Conservation (phyloP, 2,888 invertebrate genomes). For the Eugnorisma glareosa region DNA sequence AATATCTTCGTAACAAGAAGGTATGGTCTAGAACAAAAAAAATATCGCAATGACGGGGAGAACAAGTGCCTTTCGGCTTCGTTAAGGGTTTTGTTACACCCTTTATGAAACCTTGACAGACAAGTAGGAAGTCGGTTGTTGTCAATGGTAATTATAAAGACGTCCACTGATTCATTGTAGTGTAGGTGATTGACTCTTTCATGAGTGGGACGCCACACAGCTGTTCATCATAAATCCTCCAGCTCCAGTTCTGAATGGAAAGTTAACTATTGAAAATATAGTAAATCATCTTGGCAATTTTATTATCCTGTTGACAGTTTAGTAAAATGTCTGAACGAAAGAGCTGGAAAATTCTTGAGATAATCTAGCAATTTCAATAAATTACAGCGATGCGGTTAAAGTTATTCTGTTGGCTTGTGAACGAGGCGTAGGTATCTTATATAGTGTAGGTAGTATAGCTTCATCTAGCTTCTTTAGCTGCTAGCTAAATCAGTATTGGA, state of each 20-base stretch:
- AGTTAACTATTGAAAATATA: slow-evolving; percentile 45
- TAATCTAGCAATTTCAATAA: slow-evolving; percentile 7
- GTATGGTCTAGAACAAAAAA: too few species aligned
- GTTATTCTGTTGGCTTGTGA: not conserved
- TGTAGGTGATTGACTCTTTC: slow-evolving; percentile 29
- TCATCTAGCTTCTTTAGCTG: not conserved
- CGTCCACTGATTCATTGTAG: slow-evolving; percentile 7
- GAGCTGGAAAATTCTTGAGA: not conserved
- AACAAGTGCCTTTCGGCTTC: too few species aligned
- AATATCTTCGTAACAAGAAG: too few species aligned
- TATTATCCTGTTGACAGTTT: slow-evolving; percentile 41
- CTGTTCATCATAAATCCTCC: slow-evolving; percentile 34
- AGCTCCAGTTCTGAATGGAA: slow-evolving; percentile 26
- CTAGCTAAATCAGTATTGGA: too few species aligned
- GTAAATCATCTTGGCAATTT: slow-evolving; percentile 36
- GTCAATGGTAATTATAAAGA: slow-evolving; percentile 2
- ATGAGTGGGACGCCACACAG: slow-evolving; percentile 27
- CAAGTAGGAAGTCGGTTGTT: not conserved
- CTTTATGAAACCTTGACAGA: too few species aligned
- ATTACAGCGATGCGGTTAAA: not conserved
- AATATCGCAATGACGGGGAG: too few species aligned
- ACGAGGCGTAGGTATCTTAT: not conserved
- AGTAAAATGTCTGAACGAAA: not conserved
- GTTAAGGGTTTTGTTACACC: too few species aligned
- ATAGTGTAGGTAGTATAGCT: too few species aligned